A percentile compares a stretch with the other conserved stretches of the same genome.
phyloP scores from a whole-genome alignment of 1,140 invertebrate species.

The Dendrolimus kikuchii region DNA sequence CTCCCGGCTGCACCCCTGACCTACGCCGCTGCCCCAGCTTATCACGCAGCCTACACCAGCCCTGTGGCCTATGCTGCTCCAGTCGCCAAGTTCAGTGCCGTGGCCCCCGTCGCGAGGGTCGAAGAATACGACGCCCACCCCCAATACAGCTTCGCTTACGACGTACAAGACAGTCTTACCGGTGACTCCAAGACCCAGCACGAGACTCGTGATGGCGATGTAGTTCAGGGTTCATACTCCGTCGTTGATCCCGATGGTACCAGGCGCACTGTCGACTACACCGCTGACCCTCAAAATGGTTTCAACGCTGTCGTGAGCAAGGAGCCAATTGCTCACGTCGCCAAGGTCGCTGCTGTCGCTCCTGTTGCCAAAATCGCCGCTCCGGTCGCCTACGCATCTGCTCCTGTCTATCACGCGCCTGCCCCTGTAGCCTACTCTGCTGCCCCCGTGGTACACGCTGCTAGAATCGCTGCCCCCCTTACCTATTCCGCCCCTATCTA shows the following conservation, averaged over 20 bases:
- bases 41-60: conserved; percentile 29
- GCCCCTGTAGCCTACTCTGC: conserved; percentile 49
- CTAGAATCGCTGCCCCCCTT: conserved; percentile 22
- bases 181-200: conserved; percentile 79
- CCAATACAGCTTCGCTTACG: conserved; percentile 76
- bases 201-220: conserved; percentile 75
- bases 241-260: conserved; percentile 77
- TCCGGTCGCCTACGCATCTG: conserved; percentile 18
- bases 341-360: conserved; percentile 28
- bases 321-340: conserved; percentile 26
- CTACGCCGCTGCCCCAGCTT: conserved; percentile 38
- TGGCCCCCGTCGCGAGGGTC: conserved; percentile 20
- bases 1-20: conserved; percentile 23
- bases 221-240: conserved; percentile 75
- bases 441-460: conserved; percentile 25
- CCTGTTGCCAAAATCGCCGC: conserved; percentile 24
- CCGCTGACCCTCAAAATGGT: conserved; percentile 68
- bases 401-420: conserved; percentile 2
- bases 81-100: conserved; percentile 16
- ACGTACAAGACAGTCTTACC: conserved; percentile 76
- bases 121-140: conserved; percentile 67
- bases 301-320: conserved; percentile 67
- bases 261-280: conserved; percentile 77
- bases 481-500: conserved; percentile 24
- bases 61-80: conserved; percentile 29